Percentiles rank a stretch among this genome's conserved stretches.
Conservation (phyloP, 2,113 vertebrate genomes). For the Heliornis fulica region DNA sequence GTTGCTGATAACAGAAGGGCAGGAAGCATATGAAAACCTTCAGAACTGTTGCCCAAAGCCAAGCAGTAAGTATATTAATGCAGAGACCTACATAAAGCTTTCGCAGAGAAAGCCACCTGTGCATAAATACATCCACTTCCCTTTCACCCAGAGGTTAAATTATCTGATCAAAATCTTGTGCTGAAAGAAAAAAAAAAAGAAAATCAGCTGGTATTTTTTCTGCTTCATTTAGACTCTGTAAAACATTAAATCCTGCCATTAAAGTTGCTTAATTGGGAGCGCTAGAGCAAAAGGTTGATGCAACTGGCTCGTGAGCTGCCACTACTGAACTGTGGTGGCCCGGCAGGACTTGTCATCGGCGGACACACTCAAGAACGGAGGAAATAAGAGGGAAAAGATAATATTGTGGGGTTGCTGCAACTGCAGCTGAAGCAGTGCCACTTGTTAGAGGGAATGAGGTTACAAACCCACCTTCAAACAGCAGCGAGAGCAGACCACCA, state of each 20-base stretch:
- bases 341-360: neutral
- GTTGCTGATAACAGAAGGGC: neutral
- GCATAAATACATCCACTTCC: constrained; percentile 15
- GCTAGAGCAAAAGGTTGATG: constrained; percentile 10
- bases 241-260: constrained; percentile 47
- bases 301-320: neutral
- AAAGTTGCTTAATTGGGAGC: constrained; percentile 32
- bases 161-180: constrained; percentile 34
- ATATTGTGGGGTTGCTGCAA: neutral
- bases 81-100: neutral
- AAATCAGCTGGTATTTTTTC: constrained; percentile 11
- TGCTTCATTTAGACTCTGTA: constrained; percentile 39
- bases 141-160: constrained; percentile 43
- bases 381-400: neutral
- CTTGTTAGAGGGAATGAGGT: neutral
- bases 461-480: neutral
- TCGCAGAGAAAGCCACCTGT: constrained; percentile 11
- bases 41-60: neutral
- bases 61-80: neutral
- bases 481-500: neutral
- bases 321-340: neutral
- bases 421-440: neutral
- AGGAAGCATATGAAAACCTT: neutral
- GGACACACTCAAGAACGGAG: neutral
- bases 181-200: neutral